Percentiles rank a stretch among this genome's conserved stretches.
These are phyloP conservation scores for Pachycephus smyrnensis DNA, from an alignment of 2,888 invertebrate genomes.

Conservation along the genomic window DNA sequence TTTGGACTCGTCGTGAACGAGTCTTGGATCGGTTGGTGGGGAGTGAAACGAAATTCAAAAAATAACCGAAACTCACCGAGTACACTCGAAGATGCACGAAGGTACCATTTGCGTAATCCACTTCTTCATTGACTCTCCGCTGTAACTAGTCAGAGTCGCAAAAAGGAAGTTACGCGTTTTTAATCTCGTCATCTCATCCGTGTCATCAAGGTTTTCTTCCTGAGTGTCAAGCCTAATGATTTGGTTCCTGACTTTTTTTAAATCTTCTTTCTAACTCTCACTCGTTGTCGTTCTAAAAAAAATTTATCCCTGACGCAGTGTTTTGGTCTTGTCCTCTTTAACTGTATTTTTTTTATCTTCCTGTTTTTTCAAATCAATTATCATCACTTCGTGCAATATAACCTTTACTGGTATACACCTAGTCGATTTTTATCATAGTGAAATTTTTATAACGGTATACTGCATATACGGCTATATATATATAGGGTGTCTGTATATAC, in stretches of 20 bases:
- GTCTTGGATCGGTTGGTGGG: not conserved
- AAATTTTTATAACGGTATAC: not conserved
- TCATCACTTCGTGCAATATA: not conserved
- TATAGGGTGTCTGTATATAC: not conserved
- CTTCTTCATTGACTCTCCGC: not conserved
- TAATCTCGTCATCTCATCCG: not conserved
- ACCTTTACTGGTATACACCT: not conserved
- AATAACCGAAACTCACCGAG: not conserved
- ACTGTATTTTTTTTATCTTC: not conserved
- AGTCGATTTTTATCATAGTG: not conserved
- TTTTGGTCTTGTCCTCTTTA: not conserved
- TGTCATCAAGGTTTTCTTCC: not conserved
- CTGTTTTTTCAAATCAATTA: not conserved
- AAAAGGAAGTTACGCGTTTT: not conserved
- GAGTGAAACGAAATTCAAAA: not conserved
- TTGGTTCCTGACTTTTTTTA: not conserved
- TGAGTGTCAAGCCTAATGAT: not conserved
- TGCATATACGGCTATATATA: no score
- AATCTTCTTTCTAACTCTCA: not conserved
- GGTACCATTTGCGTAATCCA: not conserved
- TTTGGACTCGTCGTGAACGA: not conserved
- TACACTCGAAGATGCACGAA: not conserved
- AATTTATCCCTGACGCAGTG: not conserved
- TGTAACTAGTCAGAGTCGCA: not conserved
- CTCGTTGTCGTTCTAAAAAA: not conserved